phyloP scores from a whole-genome alignment of 2,888 invertebrate genomes.

The Liopterus haemorrhoidalis region DNA sequence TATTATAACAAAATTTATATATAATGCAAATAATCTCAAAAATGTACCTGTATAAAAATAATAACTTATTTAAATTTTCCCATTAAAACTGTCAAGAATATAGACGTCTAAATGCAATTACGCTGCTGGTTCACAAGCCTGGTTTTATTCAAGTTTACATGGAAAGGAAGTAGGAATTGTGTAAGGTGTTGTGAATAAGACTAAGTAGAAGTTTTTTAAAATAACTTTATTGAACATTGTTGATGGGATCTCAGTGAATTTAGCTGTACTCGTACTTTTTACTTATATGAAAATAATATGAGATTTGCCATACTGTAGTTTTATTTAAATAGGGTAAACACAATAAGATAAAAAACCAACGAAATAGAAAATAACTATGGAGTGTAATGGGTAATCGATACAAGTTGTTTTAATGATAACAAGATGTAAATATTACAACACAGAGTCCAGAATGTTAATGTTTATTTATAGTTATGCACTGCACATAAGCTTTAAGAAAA shows the following conservation, averaged over 20 bases:
- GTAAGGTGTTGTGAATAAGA: no score
- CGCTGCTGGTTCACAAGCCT: no score
- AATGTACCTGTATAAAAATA: no score
- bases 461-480: slow-evolving; percentile 1
- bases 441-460: neutral
- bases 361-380: slow-evolving; percentile 7
- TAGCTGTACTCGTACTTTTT: slow-evolving; percentile 26
- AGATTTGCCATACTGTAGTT: slow-evolving; percentile 40
- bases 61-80: no score
- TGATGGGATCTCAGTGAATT: slow-evolving; percentile 34
- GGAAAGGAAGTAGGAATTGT: no score
- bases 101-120: no score
- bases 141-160: no score
- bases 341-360: slow-evolving; percentile 22
- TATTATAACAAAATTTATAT: no score
- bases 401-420: slow-evolving; percentile 13
- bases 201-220: no score
- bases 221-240: slow-evolving; percentile 33
- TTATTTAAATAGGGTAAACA: slow-evolving; percentile 41
- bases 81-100: no score
- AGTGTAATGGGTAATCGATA: slow-evolving; percentile 15
- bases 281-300: slow-evolving; percentile 29
- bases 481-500: slow-evolving; percentile 4
- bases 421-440: slow-evolving; percentile 1
- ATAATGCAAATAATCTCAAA: no score